Conservation (phyloP, 1,140 invertebrate genomes). For the Bombus polaris region DNA sequence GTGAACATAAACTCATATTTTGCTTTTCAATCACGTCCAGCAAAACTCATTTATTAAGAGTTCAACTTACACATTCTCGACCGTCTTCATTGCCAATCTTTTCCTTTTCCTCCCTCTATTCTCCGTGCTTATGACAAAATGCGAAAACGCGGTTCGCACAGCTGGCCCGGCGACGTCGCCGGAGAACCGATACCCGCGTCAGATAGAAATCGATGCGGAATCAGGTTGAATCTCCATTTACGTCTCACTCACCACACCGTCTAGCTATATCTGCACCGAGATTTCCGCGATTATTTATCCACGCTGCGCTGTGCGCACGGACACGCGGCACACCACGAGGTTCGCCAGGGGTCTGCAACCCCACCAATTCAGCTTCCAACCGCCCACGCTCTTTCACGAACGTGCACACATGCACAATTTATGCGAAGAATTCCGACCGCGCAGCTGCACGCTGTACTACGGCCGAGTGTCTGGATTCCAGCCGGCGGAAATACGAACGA, state of each 20-base stretch:
- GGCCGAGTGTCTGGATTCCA: conserved; percentile 46
- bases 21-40: background rate
- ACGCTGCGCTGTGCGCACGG: background rate
- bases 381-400: conserved; percentile 37
- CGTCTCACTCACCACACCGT: conserved; percentile 49
- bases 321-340: conserved; percentile 28
- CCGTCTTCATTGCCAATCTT: background rate
- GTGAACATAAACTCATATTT: background rate
- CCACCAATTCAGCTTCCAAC: conserved; percentile 13
- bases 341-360: conserved; percentile 33
- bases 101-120: background rate
- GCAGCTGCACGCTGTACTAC: conserved; percentile 41
- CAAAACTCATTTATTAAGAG: background rate
- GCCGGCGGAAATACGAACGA: conserved; percentile 42
- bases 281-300: conserved; percentile 51
- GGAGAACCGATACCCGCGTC: conserved; percentile 27
- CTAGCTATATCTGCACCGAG: conserved; percentile 29
- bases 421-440: conserved; percentile 44
- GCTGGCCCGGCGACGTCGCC: background rate
- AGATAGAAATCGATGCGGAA: conserved; percentile 47
- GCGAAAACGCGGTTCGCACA: background rate
- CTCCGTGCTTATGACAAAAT: background rate
- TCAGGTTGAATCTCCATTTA: conserved; percentile 50
- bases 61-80: background rate
- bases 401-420: conserved; percentile 49